Conservation (phyloP, 2,888 invertebrate species). For the Drosophila hawaiiensis region DNA sequence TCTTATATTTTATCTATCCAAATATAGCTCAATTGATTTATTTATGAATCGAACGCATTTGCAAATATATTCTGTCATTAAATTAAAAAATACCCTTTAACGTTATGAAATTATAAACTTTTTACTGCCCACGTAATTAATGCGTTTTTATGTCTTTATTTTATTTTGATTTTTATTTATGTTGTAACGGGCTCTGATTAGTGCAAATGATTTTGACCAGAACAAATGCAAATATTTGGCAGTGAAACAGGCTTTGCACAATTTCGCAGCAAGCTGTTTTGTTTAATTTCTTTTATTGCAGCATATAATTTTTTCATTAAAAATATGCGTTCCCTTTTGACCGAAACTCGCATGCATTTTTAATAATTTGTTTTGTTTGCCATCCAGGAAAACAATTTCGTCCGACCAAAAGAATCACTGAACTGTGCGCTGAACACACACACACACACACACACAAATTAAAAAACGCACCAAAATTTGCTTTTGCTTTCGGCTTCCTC, state of each 20-base stretch:
- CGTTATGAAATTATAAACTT: neutral
- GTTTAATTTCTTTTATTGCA: slow-evolving; percentile 30
- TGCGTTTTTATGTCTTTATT: neutral
- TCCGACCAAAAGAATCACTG: slow-evolving; percentile 72
- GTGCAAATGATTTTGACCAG: neutral
- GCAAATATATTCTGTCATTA: neutral
- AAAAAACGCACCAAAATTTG: slow-evolving; percentile 15
- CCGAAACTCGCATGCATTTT: slow-evolving; percentile 69
- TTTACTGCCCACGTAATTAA: neutral
- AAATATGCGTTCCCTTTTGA: slow-evolving; percentile 49
- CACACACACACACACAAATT: slow-evolving; percentile 2
- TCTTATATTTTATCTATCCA: neutral
- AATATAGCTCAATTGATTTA: neutral
- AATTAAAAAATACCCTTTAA: neutral
- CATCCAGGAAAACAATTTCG: slow-evolving; percentile 72
- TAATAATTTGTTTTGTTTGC: slow-evolving; percentile 78
- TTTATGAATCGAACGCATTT: neutral
- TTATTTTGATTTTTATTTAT: neutral
- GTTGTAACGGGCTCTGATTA: neutral
- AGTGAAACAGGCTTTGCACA: neutral
- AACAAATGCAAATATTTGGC: neutral
- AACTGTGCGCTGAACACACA: slow-evolving; percentile 60
- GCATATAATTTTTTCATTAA: slow-evolving; percentile 67
- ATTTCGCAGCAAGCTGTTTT: neutral
- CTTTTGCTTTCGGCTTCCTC: slow-evolving; percentile 30